Evolutionary conservation across 2,888 invertebrate genomes (phyloP), one percentile per base, ranked within the genome.

Genomic region (Acronicta alni): DNA sequence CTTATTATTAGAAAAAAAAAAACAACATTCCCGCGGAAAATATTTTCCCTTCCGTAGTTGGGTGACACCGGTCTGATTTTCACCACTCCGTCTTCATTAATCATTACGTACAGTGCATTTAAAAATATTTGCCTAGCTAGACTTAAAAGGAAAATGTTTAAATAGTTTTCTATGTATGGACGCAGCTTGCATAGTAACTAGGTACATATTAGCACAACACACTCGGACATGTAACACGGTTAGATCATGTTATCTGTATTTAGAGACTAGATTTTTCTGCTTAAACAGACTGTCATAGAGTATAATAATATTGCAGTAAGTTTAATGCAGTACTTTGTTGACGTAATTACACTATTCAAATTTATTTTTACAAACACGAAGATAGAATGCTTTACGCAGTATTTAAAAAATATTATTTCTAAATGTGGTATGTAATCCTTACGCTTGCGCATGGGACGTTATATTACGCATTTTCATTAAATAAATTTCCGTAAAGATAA

Each of bases 121-220:
- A 17, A 15, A 35, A 44, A 52, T 37, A 52, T 45, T 66, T 37
- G 37, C 26, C 17, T 64, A 39, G 17, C 17, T 64, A 39, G 17
- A 51, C 37, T 38, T 52, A 17, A 20, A 53, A 43, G 46, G 30
- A 67, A 52, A 46, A 53, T 57, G 30, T 52, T 23, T 12, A 62
- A 47, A 45, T 61, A 49, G 32, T 62, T 55, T 53, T 46, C 55
- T 54, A 46, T 63, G 63, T 61, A 63, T 63, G 45, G 63, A 53
- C 37, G 54, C 53, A 63, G 63, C 51, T 72, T 59, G 72, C 63
- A 57, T 63, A 71, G 72, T 48, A 57, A 72, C 67, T 55, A 59
- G 54, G 17, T 44, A 52, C 18, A 52, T 32, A 57, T 70, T 55
- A 71, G 54, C 62, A 70, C 48, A 58, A 41, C 42, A 48, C 56